Percentiles rank a stretch among this genome's conserved stretches.
Evolutionary conservation across 2,113 vertebrate genomes (phyloP).

Genomic region (Cyanoderma ruficeps): DNA sequence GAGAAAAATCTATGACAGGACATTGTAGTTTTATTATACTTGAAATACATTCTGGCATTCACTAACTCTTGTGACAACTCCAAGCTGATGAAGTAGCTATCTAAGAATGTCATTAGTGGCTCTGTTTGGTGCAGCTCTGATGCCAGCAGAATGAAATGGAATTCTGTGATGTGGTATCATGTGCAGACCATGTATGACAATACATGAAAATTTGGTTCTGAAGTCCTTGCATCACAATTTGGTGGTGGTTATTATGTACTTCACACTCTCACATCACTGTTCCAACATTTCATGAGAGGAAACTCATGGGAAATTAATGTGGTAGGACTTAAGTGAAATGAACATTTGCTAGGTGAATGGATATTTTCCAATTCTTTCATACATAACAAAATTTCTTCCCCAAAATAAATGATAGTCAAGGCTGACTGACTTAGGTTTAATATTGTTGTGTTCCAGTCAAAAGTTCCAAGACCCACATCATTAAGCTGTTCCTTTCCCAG

Average conservation of each 20-base stretch:
- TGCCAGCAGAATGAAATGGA: neutral
- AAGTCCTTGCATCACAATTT: neutral
- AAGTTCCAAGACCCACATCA: neutral
- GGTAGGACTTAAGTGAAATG: neutral
- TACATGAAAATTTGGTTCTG: neutral
- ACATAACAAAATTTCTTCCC: neutral
- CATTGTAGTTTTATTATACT: neutral
- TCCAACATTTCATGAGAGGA: neutral
- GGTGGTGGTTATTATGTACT: neutral
- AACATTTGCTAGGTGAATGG: neutral
- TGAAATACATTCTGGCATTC: neutral
- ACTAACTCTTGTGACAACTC: neutral
- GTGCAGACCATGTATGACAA: accelerated
- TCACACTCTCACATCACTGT: neutral
- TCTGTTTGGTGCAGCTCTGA: neutral
- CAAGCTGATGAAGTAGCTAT: neutral
- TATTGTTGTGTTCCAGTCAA: neutral
- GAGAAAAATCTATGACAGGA: neutral
- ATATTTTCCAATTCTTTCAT: neutral
- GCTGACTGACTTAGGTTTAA: neutral
- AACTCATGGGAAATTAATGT: neutral
- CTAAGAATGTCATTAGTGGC: neutral
- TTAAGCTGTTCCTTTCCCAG: neutral
- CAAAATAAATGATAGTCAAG: neutral
- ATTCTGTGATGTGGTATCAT: neutral